These are phyloP conservation scores for Catamblyrhynchus diadema DNA, from an alignment of 2,797 vertebrate genomes.

Conservation along the genomic window DNA sequence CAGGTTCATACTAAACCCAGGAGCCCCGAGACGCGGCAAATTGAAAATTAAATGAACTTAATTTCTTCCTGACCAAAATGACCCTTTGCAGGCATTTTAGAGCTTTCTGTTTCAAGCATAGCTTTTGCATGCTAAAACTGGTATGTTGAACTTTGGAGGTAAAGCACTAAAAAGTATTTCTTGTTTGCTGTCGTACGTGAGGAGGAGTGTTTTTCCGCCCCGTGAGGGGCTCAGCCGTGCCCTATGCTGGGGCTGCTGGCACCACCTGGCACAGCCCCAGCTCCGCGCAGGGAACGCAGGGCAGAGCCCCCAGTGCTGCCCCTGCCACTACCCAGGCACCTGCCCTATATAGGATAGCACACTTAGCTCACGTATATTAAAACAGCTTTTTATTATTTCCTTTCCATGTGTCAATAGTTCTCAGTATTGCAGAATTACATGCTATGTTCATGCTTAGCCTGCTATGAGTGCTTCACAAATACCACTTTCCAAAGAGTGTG, in stretches of 20 bases:
- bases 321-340: accelerated
- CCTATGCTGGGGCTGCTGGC: not conserved
- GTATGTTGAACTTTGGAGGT: not conserved
- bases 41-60: not conserved
- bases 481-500: not conserved
- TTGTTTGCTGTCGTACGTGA: not conserved
- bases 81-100: not conserved
- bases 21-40: too few relatives aligned
- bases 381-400: not conserved
- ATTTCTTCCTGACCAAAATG: not conserved
- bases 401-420: not conserved
- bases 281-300: accelerated
- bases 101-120: not conserved
- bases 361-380: not conserved
- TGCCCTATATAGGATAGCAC: too few relatives aligned
- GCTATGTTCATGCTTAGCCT: not conserved
- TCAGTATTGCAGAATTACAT: not conserved
- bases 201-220: accelerated
- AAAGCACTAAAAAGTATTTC: not conserved
- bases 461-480: not conserved
- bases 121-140: not conserved
- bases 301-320: not conserved
- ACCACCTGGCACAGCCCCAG: accelerated
- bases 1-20: too few relatives aligned
- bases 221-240: not conserved